Evolutionary conservation across 2,797 vertebrate genomes (phyloP), one percentile per base, ranked within the genome.

Genomic region (Nannoperca australis): DNA sequence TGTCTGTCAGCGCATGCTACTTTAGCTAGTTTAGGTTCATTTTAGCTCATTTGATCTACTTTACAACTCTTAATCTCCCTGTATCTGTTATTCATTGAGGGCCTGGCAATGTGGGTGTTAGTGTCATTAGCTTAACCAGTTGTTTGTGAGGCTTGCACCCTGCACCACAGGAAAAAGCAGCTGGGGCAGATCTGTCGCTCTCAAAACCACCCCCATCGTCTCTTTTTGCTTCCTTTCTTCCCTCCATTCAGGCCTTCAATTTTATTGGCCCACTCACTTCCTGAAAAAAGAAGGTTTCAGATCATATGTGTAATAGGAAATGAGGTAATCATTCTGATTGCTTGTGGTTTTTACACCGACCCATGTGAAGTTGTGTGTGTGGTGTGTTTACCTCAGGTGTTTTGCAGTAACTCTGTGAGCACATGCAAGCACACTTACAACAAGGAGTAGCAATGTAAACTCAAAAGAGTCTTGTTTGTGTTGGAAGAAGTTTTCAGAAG

Each of bases 91-190:
- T 73, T 79, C 2, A 2, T 56, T 9, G 2, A 68, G 24, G n/a
- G 20, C 30, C 56, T 34, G 15, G 11, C 38, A 11, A 24, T n/a
- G 22, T 36, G 3, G 17, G 20, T 69, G 70, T 45, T 38, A 42
- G 45, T 47, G 47, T 54, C 22, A 66, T 82, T 49, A 22, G 47
- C 38, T 59, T 24, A 59, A 79, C 72, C 60, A 76, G 50, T 55
- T 61, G 70, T 44, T 82, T 65, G 51, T 76, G 66, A 79, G 64
- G 60, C 36, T 76, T 69, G 54, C 22, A 82, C 75, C 84, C 85
- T 87, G 88, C 40, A 84, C 73, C 78, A 89, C 92, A 92, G 91
- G 93, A 94, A 91, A 92, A 94, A 87, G 93, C 91, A 86, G 93
- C 89, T 78, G 38, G 82, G 88, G 84, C 80, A 83, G 90, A 86